Conservation (phyloP, 2,113 vertebrate species). For the Hoplias malabaricus region DNA sequence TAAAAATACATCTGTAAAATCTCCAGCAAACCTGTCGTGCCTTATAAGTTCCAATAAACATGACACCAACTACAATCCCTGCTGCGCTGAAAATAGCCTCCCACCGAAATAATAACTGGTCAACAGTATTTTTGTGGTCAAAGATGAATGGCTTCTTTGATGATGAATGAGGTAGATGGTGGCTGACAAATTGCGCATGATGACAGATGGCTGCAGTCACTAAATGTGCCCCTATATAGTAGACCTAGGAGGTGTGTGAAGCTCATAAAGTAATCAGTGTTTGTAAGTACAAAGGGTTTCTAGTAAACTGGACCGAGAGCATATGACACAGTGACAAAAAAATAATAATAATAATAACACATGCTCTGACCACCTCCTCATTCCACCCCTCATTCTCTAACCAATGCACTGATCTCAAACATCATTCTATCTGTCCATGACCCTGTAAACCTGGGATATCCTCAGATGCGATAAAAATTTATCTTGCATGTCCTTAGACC, state of each 20-base stretch:
- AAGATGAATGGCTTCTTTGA: neutral
- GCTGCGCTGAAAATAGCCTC: neutral
- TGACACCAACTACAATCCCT: neutral
- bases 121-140: neutral
- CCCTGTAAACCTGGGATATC: neutral
- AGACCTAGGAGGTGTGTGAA: neutral
- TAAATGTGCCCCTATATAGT: neutral
- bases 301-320: neutral
- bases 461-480: neutral
- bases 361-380: neutral
- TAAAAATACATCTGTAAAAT: no score
- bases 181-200: neutral
- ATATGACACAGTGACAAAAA: neutral
- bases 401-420: neutral
- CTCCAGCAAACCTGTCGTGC: neutral
- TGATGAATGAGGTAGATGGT: neutral
- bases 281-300: neutral
- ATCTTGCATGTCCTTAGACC: slow-evolving; percentile 48
- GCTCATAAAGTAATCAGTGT: neutral
- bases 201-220: neutral
- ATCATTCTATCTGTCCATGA: neutral
- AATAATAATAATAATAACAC: no score
- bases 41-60: neutral
- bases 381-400: neutral
- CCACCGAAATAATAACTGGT: neutral